Evolutionary conservation across 2,113 vertebrate genomes (phyloP), one percentile per base, ranked within the genome.

Genomic region (Dromaius novaehollandiae): DNA sequence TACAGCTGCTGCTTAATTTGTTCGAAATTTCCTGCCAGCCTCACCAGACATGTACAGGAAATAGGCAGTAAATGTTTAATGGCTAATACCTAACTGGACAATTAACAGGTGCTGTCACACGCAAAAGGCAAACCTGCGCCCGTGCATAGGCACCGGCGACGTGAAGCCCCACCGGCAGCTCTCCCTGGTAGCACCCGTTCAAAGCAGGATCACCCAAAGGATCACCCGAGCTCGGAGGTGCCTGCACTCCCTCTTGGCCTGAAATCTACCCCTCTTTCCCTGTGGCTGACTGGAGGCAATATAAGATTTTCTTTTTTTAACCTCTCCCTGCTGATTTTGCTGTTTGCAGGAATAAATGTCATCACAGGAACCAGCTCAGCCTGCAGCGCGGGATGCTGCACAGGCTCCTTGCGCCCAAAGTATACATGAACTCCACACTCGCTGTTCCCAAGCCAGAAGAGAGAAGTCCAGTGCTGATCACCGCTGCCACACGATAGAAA

Each of bases 31-130:
- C 98, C 98, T 98, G 97, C 97, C 24, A 96, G 97, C 97, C 97
- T 97, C 95, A 11, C 95, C 97, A 98, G 98, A 95, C 97, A 15
- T 90, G 97, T 86, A 97, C 97, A 98, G 98, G 98, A 98, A 98
- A 97, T 96, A 97, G 97, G 97, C 94, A 97, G 97, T 98, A 97
- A 98, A 98, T 82, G 96, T 98, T 98, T 98, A 97, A 98, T 97
- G 69, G 97, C 89, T 97, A 97, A 88, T 97, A 97, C 96, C 96
- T 97, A 95, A 96, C 95, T 90, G 95, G 93, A 97, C 96, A 97
- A 96, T 98, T 97, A 98, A 96, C 97, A 97, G 98, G 98, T 98
- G 97, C 97, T 97, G 97, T 97, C 96, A 95, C 88, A 96, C 81
- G 21, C 75, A 91, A 96, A 97, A 91, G 11, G 95, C 95, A 50